These are phyloP conservation scores for Halictus quadricinctus DNA, from an alignment of 2,888 invertebrate genomes.

Conservation along the genomic window DNA sequence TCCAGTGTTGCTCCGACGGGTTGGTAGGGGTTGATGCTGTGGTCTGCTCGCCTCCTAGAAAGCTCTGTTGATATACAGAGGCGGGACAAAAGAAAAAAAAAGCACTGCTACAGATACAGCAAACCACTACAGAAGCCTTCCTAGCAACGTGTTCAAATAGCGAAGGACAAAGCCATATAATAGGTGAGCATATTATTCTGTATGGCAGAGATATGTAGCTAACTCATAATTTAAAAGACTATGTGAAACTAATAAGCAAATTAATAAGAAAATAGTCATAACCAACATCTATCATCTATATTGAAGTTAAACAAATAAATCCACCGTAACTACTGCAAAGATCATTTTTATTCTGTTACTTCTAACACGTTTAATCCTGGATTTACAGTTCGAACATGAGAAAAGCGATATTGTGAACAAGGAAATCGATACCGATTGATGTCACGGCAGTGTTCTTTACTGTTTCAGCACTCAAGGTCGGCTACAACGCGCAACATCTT, in stretches of 20 bases:
- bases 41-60: conserved; percentile 81
- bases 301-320: conserved; percentile 21
- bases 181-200: conserved; percentile 23
- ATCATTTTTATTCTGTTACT: conserved; percentile 25
- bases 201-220: conserved; percentile 25
- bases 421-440: neutral
- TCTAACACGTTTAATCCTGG: conserved; percentile 17
- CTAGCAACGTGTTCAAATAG: conserved; percentile 60
- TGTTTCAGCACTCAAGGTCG: neutral
- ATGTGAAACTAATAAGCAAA: conserved; percentile 36
- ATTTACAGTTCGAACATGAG: neutral
- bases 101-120: conserved; percentile 81
- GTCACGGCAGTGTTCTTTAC: neutral
- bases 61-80: conserved; percentile 81
- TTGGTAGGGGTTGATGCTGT: conserved; percentile 74
- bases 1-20: conserved; percentile 79
- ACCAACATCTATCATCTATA: conserved; percentile 28
- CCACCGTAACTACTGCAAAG: conserved; percentile 18
- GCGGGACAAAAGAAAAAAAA: conserved; percentile 79
- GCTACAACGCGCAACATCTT: neutral
- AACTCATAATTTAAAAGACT: conserved; percentile 13
- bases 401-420: neutral
- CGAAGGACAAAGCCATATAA: conserved; percentile 43
- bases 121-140: conserved; percentile 79
- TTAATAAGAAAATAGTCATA: conserved; percentile 19